phyloP scores from a whole-genome alignment of 2,113 vertebrate genomes.

The Gambusia holbrooki region DNA sequence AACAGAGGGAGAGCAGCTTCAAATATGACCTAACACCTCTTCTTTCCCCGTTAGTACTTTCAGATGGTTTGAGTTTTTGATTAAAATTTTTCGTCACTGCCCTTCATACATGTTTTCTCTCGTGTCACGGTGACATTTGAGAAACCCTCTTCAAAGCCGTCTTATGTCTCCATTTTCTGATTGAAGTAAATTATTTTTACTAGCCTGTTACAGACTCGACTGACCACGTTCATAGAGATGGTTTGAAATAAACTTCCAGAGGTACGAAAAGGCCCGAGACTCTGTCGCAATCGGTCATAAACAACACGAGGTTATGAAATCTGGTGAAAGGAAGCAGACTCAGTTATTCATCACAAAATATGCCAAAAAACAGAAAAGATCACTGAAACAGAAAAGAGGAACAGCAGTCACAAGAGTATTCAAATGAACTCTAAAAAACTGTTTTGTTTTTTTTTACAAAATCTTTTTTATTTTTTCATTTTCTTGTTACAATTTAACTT shows the following conservation, averaged over 20 bases:
- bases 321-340: slow-evolving; percentile 26
- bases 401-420: slow-evolving; percentile 4
- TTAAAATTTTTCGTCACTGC: background rate
- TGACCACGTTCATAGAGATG: background rate
- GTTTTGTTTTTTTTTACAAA: background rate
- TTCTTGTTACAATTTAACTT: background rate
- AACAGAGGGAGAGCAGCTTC: background rate
- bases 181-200: background rate
- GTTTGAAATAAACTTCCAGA: background rate
- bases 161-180: background rate
- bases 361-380: slow-evolving; percentile 34
- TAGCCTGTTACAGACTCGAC: background rate
- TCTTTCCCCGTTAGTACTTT: background rate
- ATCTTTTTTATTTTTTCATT: too few species aligned
- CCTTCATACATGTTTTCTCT: background rate
- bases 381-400: slow-evolving; percentile 31
- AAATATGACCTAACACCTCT: background rate
- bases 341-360: slow-evolving; percentile 20
- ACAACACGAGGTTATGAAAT: background rate
- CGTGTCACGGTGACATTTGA: background rate
- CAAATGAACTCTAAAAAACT: background rate
- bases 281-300: background rate
- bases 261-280: background rate
- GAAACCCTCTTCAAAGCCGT: background rate
- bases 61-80: background rate